A percentile compares a stretch with the other conserved stretches of the same genome.
Conservation (phyloP, 2,797 vertebrate genomes). For the Sylvia borin region DNA sequence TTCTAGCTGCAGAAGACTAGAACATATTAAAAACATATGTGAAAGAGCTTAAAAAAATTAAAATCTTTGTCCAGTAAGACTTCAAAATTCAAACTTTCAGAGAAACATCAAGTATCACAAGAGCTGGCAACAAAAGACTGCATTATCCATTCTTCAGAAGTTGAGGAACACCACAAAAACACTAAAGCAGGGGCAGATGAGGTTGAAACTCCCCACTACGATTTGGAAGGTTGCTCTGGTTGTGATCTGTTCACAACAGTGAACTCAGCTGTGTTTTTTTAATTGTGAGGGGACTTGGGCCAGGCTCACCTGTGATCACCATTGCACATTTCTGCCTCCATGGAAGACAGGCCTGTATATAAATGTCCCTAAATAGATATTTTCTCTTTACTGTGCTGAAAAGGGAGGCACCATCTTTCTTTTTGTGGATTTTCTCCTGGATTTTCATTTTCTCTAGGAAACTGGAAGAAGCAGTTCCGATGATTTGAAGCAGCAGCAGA, state of each 20-base stretch:
- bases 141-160: background rate
- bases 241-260: background rate
- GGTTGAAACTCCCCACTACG: accelerated
- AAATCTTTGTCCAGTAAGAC: background rate
- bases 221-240: background rate
- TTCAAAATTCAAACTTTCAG: background rate
- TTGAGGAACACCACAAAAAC: background rate
- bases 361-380: background rate
- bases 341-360: background rate
- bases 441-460: background rate
- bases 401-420: background rate
- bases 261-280: background rate
- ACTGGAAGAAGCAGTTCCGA: background rate
- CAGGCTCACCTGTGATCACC: background rate
- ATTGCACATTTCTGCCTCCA: background rate
- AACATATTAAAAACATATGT: background rate
- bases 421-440: background rate
- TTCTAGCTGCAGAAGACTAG: background rate
- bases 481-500: background rate
- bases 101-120: background rate
- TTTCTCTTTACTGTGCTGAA: background rate
- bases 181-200: background rate
- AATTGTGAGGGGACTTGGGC: background rate
- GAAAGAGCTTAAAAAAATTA: background rate
- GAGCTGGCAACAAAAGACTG: too few species aligned